These are phyloP conservation scores for Ellobium chinense DNA, from an alignment of 2,888 invertebrate species.

Conservation along the genomic window DNA sequence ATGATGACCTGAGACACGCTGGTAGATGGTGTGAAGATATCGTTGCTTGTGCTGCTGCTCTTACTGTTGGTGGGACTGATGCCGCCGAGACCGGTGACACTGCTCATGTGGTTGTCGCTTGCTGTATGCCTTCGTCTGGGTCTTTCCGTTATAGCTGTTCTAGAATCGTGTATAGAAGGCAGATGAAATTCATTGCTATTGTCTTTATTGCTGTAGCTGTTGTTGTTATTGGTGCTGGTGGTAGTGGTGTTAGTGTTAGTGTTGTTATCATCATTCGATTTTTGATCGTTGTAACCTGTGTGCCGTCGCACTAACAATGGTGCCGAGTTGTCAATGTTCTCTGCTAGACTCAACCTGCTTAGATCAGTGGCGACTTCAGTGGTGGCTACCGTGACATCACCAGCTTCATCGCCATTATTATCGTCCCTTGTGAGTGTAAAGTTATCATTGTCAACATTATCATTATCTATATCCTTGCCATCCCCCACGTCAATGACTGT, in stretches of 20 bases:
- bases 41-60: background rate
- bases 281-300: no score
- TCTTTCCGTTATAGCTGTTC: background rate
- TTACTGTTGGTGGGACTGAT: background rate
- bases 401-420: background rate
- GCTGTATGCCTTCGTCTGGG: background rate
- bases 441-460: background rate
- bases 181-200: background rate
- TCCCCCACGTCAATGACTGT: background rate
- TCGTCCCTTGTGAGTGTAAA: background rate
- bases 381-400: background rate
- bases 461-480: background rate
- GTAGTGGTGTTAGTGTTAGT: no score
- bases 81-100: background rate
- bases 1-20: slow-evolving; percentile 31
- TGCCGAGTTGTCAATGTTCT: background rate
- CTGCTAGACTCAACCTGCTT: background rate
- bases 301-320: no score
- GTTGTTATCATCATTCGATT: no score
- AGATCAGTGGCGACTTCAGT: background rate
- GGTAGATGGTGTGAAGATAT: slow-evolving; percentile 19
- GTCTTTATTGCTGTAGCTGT: no score
- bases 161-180: background rate
- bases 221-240: background rate
- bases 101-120: background rate